Conservation (phyloP, 2,113 vertebrate species). For the Oreotragus oreotragus region DNA sequence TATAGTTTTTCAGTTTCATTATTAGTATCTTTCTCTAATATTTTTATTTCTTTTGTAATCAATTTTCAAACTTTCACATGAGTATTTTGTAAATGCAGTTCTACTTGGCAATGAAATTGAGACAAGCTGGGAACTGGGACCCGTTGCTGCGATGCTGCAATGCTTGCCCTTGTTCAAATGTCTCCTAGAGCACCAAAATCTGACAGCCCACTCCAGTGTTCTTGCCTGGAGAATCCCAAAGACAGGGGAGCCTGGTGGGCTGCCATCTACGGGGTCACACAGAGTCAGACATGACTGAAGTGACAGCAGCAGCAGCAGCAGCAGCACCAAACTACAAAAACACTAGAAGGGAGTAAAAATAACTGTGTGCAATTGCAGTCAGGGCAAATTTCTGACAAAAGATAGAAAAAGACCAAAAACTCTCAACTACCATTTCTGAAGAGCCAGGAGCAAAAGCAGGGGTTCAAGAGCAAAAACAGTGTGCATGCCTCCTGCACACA, state of each 20-base stretch:
- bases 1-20: neutral
- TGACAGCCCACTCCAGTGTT: too few relatives aligned
- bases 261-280: rapidly evolving
- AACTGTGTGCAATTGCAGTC: neutral
- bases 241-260: too few relatives aligned
- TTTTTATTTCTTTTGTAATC: neutral
- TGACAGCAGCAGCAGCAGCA: too few relatives aligned
- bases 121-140: neutral
- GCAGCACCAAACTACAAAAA: neutral
- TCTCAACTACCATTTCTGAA: neutral
- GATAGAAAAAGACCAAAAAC: neutral
- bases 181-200: neutral
- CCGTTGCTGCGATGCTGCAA: neutral
- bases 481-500: neutral
- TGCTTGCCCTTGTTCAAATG: neutral
- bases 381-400: neutral
- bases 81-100: neutral
- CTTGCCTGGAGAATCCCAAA: too few relatives aligned
- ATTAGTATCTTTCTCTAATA: neutral
- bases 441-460: neutral
- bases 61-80: neutral
- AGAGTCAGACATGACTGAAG: too few relatives aligned
- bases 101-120: neutral
- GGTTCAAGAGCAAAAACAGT: rapidly evolving
- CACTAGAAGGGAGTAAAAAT: neutral